Percentiles rank a stretch among this genome's conserved stretches.
Conservation (phyloP, 2,888 invertebrate genomes). For the Epinotia brunnichana region DNA sequence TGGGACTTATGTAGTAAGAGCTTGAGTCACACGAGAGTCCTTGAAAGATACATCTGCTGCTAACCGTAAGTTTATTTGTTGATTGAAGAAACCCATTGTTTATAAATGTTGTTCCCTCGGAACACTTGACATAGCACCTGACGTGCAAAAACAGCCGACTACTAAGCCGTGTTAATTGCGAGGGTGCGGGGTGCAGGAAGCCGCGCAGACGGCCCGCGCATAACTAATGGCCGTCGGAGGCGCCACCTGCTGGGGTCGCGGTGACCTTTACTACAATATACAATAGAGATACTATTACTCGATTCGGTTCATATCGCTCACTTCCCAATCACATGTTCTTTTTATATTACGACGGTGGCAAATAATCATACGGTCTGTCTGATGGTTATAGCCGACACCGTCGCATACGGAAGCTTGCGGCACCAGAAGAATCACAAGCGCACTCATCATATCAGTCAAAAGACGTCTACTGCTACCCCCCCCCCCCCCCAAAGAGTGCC, state of each 20-base stretch:
- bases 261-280: slow-evolving; percentile 54
- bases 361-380: too few species aligned
- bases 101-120: not conserved
- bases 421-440: too few species aligned
- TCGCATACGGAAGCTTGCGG: too few species aligned
- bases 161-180: slow-evolving; percentile 42
- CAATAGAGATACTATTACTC: slow-evolving; percentile 8
- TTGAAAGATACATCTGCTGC: too few species aligned
- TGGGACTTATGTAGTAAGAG: not conserved
- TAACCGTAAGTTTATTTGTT: too few species aligned
- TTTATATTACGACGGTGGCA: too few species aligned
- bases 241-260: slow-evolving; percentile 63
- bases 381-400: too few species aligned
- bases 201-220: slow-evolving; percentile 68
- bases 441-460: too few species aligned
- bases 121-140: slow-evolving; percentile 20
- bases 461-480: too few species aligned
- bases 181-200: slow-evolving; percentile 61
- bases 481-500: too few species aligned
- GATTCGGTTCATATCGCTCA: not conserved
- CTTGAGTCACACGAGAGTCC: not conserved
- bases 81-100: not conserved
- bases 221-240: slow-evolving; percentile 60
- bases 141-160: slow-evolving; percentile 34
- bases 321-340: not conserved